Percentiles rank a stretch among this genome's conserved stretches.
These are phyloP conservation scores for Mormyrus hasselquistii DNA, from an alignment of 2,797 vertebrate genomes.

Conservation along the genomic window DNA sequence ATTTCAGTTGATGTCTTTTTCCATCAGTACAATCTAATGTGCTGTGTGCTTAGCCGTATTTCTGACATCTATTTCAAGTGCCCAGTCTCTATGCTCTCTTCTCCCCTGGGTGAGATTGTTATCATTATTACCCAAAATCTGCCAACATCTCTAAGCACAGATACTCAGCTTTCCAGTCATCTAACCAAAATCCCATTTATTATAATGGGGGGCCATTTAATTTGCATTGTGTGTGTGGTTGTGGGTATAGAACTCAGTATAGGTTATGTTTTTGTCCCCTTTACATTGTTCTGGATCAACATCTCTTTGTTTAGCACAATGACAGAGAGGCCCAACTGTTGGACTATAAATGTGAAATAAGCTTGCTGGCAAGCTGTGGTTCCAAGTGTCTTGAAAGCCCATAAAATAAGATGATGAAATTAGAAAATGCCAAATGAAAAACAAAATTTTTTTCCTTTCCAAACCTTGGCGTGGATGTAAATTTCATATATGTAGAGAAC, in stretches of 20 bases:
- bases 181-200: not conserved
- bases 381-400: not conserved
- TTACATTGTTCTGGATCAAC: not conserved
- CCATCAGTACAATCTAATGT: not conserved
- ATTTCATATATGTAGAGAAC: not conserved
- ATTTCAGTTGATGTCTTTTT: not conserved
- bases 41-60: not conserved
- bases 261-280: not conserved
- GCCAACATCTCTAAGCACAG: not conserved
- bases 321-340: not conserved
- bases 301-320: not conserved
- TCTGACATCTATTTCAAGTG: not conserved
- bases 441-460: not conserved
- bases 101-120: not conserved
- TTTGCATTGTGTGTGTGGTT: not conserved
- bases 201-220: not conserved
- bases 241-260: not conserved
- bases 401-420: not conserved
- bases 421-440: not conserved
- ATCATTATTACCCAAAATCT: not conserved
- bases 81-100: not conserved
- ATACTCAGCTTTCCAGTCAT: not conserved
- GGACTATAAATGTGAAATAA: not conserved
- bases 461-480: not conserved
- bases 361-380: not conserved